Evolutionary conservation across 2,888 invertebrate genomes (phyloP), one percentile per base, ranked within the genome.

Genomic region (Chloromyia formosa): DNA sequence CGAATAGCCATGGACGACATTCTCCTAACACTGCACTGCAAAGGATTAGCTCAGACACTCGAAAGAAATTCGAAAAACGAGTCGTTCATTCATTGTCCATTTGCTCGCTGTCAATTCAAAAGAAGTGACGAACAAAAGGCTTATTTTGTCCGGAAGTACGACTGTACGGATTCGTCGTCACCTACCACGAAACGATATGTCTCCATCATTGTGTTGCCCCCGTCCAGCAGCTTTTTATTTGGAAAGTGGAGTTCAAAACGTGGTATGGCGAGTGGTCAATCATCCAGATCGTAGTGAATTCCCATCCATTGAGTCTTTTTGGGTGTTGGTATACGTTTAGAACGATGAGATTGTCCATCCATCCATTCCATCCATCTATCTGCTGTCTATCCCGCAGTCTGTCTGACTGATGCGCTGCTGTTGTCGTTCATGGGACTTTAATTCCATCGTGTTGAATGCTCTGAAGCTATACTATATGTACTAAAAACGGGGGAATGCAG

Each of bases 101-200:
- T 66, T 45, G 20, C 22, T 66, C 22, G 9, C 23, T 22, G 16
- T 35, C 62, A 66, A 22, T 66, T 66, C 66, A 45, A 66, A 45
- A 66, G 66, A 66, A 66, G 16, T 23, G 20, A 9, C 35, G 35
- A 66, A 66, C 66, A 66, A 66, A 49, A 16, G 18, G 23, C 20
- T 66, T 66, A 66, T 66, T 66, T 66, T 22, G 66, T 45, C 66
- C 66, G 66, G 66, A 66, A 49, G 66, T 66, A 42, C 66, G 4
- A 16, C 53, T 53, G 53, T 53, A 35, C 16, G 14, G 16, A 62
- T 1, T n/a, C 16, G 42, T 66, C 49, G 66, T 66, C 66, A 66
- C 66, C 66, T 66, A 66, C 45, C 9, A 3, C 49, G 16, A 49
- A 49, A n/a, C 35, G 49, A 49, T 16, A 35, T 35, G 27, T 35